These are phyloP conservation scores for Clarias platycephalus DNA, from an alignment of 2,797 vertebrate species.

Conservation along the genomic window DNA sequence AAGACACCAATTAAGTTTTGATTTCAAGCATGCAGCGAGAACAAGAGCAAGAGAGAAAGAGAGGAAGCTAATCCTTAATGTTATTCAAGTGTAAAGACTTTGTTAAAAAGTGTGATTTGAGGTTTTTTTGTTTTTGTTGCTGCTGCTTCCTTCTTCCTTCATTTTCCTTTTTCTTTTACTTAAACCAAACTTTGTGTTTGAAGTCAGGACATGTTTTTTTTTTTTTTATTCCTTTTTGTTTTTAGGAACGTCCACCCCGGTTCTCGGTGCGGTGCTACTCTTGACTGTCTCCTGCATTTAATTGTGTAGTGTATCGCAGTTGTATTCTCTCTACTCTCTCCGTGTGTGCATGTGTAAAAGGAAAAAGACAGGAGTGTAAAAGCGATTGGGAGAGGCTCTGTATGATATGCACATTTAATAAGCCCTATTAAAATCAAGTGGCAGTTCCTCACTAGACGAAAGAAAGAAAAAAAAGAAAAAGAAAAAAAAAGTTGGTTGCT, in stretches of 20 bases:
- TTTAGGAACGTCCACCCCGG: slow-evolving; percentile 60
- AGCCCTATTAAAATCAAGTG: slow-evolving; percentile 79
- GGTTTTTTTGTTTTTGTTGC: slow-evolving; percentile 37
- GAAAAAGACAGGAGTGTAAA: slow-evolving; percentile 2
- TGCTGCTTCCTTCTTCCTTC: slow-evolving; percentile 30
- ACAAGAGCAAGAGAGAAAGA: slow-evolving; percentile 26
- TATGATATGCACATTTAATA: slow-evolving; percentile 81
- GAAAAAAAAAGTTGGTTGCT: slow-evolving; percentile 68
- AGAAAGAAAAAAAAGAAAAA: not conserved
- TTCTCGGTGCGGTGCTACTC: slow-evolving; percentile 61
- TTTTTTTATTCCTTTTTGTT: not conserved
- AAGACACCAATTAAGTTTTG: slow-evolving; percentile 11
- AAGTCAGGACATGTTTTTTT: slow-evolving; percentile 60
- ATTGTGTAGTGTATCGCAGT: slow-evolving; percentile 67
- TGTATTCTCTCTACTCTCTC: not conserved
- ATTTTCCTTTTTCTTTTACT: slow-evolving; percentile 44
- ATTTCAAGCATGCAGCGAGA: slow-evolving; percentile 7
- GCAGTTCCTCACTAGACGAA: slow-evolving; percentile 74
- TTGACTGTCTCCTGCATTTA: slow-evolving; percentile 59
- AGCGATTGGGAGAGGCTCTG: slow-evolving; percentile 55
- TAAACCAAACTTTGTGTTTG: slow-evolving; percentile 63
- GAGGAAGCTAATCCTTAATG: slow-evolving; percentile 68
- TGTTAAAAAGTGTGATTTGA: slow-evolving; percentile 71
- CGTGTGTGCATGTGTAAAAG: slow-evolving; percentile 30
- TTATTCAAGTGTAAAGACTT: slow-evolving; percentile 78